phyloP scores from a whole-genome alignment of 2,888 invertebrate genomes.

The Unio delphinus region DNA sequence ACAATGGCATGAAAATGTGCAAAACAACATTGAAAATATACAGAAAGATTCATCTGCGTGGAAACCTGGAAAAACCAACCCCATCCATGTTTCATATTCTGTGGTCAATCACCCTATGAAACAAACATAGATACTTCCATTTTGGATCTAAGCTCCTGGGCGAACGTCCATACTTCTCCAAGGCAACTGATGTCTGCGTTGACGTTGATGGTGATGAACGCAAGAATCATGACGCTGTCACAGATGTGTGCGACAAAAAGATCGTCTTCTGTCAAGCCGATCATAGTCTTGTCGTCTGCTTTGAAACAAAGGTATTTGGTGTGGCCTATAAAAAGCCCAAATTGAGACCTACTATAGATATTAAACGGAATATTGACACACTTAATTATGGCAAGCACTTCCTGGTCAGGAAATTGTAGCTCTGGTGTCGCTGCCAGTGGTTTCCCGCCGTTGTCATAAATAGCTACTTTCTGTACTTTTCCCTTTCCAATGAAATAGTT shows the following conservation, averaged over 20 bases:
- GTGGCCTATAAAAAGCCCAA: conserved; percentile 43
- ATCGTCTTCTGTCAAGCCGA: conserved; percentile 38
- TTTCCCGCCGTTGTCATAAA: conserved; percentile 44
- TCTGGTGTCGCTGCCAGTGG: conserved; percentile 36
- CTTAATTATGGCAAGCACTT: conserved; percentile 34
- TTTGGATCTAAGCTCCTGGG: conserved; percentile 40
- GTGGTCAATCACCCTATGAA: conserved; percentile 14
- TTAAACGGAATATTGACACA: conserved; percentile 36
- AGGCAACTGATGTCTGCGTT: conserved; percentile 37
- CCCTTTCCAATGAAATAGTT: conserved; percentile 46
- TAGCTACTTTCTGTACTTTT: conserved; percentile 33
- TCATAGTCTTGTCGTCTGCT: conserved; percentile 33
- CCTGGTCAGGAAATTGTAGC: conserved; percentile 36
- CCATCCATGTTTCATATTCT: no score
- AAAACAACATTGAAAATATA: no score
- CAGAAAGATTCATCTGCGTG: no score
- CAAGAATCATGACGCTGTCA: conserved; percentile 42
- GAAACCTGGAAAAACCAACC: no score
- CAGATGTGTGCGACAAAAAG: conserved; percentile 45
- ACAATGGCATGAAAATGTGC: no score
- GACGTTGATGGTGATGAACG: conserved; percentile 26
- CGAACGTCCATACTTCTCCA: conserved; percentile 50
- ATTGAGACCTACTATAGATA: conserved; percentile 33
- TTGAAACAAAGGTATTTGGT: conserved; percentile 39
- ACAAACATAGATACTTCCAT: conserved; percentile 47